phyloP scores from a whole-genome alignment of 1,140 invertebrate species.

The Tachypleus tridentatus region DNA sequence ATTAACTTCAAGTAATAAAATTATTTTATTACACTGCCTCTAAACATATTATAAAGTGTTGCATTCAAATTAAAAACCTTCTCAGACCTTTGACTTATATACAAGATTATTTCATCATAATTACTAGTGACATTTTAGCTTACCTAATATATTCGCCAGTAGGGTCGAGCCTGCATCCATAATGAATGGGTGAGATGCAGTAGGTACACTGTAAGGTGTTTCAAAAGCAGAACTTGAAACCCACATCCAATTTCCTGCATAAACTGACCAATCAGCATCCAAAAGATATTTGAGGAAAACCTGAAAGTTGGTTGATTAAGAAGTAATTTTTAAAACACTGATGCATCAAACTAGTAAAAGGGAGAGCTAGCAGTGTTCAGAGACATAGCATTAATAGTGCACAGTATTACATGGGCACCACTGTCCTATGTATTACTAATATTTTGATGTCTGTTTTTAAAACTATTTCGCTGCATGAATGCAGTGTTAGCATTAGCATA shows the following conservation, averaged over 20 bases:
- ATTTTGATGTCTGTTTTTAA: too few relatives aligned
- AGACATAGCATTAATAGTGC: conserved; percentile 6
- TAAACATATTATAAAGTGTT: neutral
- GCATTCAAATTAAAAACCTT: neutral
- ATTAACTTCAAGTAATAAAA: too few relatives aligned
- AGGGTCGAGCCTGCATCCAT: conserved; percentile 73
- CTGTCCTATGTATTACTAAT: too few relatives aligned
- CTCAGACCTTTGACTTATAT: too few relatives aligned
- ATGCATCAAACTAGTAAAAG: neutral
- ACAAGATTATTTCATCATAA: too few relatives aligned
- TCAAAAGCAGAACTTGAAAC: conserved; percentile 81
- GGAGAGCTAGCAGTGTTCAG: neutral
- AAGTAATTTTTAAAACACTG: too few relatives aligned
- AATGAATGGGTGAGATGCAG: conserved; percentile 58
- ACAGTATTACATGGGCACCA: neutral
- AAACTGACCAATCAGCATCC: conserved; percentile 83
- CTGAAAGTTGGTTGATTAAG: conserved; percentile 34
- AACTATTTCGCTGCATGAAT: too few relatives aligned
- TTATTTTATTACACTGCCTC: too few relatives aligned
- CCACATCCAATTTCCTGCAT: conserved; percentile 91
- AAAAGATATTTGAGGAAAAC: conserved; percentile 78
- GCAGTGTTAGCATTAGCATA: too few relatives aligned
- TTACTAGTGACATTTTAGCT: neutral
- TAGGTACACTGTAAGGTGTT: conserved; percentile 78
- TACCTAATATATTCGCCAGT: conserved; percentile 73